Percentiles rank a stretch among this genome's conserved stretches.
These are phyloP conservation scores for Sterrhoptilus dennistouni DNA, from an alignment of 2,113 vertebrate genomes.

Conservation along the genomic window DNA sequence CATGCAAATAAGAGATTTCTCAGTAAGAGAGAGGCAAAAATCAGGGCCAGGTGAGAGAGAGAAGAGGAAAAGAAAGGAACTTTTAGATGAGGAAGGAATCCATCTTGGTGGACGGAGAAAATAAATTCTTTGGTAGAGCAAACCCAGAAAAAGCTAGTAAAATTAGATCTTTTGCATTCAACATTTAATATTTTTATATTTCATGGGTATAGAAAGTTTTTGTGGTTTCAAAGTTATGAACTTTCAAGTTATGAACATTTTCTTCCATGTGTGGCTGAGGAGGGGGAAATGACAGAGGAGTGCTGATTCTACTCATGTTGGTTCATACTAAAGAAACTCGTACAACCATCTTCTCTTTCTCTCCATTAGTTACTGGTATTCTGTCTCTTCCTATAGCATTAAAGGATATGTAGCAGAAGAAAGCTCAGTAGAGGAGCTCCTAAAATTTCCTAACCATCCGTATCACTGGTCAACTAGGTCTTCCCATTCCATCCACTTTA, in stretches of 20 bases:
- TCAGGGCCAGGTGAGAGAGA: background rate
- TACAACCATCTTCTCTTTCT: background rate
- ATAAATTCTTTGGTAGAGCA: background rate
- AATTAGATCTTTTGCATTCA: background rate
- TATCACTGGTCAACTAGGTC: fast-evolving
- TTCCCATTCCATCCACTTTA: background rate
- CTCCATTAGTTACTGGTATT: background rate
- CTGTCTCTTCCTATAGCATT: background rate
- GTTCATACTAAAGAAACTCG: background rate
- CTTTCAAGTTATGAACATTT: background rate
- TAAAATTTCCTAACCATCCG: background rate
- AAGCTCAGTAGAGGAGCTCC: background rate
- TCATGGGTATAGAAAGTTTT: fast-evolving
- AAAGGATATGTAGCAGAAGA: background rate
- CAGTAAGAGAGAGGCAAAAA: background rate
- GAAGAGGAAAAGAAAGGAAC: no score
- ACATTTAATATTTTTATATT: background rate
- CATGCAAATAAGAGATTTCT: background rate
- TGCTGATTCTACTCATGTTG: background rate
- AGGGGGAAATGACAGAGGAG: background rate
- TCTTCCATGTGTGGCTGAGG: background rate
- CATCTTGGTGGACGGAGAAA: background rate
- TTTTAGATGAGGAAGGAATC: background rate
- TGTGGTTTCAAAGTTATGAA: background rate
- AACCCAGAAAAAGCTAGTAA: background rate